Evolutionary conservation across 2,797 vertebrate genomes (phyloP), one percentile per base, ranked within the genome.

Genomic region (Gymnothorax javanicus): DNA sequence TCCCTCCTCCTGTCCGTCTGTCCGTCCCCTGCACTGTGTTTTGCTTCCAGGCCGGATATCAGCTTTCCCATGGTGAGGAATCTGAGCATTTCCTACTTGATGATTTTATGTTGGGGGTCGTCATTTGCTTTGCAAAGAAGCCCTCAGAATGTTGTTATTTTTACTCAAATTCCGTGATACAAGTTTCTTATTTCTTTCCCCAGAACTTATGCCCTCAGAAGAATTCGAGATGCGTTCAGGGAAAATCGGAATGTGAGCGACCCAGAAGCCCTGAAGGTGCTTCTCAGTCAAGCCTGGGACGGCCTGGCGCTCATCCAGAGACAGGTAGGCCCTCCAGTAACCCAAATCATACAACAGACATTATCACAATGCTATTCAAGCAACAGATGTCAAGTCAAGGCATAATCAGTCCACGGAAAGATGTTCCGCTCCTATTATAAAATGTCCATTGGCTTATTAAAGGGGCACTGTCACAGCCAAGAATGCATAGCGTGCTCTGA

Each of bases 151-250:
- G 52, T 54, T 54, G 17, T 81, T 81, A n/a, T 50, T 81, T 56
- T 17, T n/a, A 8, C 77, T 4, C 52, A n/a, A 9, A n/a, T 50
- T 52, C 6, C 43, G 20, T 27, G 33, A 0, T 0, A 89, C 23
- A 1, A 71, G 52, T 86, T 88, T n/a, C 43, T 88, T 84, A 79
- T 88, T 54, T 87, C 8, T 90, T 71, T 57, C 77, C 92, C 88
- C 93, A 99, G 98, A 95, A 98, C 91, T 0, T 99, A 99, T 0
- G 96, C 98, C 82, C 86, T 99, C 91, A 96, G 96, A 90, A 96
- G 97, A 87, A 97, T 99, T 92, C 96, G 95, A 91, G 97, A 99
- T 91, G 96, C 97, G 89, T 99, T 99, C 95, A 96, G 96, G 95
- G 97, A 97, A 94, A 98, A 98, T 92, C 95, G 94, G 92, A 94